phyloP scores from a whole-genome alignment of 2,888 invertebrate species.

The Epiblema foenella region DNA sequence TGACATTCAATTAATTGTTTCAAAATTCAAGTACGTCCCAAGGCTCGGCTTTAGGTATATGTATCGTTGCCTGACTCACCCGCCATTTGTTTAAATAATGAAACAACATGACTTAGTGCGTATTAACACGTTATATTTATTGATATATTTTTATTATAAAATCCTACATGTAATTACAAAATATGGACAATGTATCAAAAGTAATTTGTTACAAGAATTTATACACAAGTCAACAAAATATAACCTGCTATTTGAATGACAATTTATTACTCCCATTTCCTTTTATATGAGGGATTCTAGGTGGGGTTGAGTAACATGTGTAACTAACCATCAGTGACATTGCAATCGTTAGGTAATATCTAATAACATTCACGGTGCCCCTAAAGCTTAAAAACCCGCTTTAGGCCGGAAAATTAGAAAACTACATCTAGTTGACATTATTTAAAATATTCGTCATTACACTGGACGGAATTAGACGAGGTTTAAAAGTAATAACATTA shows the following conservation, averaged over 20 bases:
- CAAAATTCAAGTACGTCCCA: constrained; percentile 36
- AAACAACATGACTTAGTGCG: constrained; percentile 66
- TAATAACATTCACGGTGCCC: constrained; percentile 10
- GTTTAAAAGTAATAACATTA: constrained; percentile 72
- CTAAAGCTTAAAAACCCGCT: constrained; percentile 20
- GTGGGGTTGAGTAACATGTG: constrained; percentile 37
- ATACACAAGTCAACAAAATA: constrained; percentile 59
- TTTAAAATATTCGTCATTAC: constrained; percentile 60
- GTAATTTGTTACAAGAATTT: constrained; percentile 64
- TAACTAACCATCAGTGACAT: constrained; percentile 1
- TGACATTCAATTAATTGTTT: constrained; percentile 31
- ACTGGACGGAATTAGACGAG: constrained; percentile 66
- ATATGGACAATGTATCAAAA: constrained; percentile 57
- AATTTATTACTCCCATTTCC: constrained; percentile 23
- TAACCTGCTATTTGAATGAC: constrained; percentile 24
- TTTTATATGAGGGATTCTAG: constrained; percentile 20
- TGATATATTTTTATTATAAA: constrained; percentile 67
- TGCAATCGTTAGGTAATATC: constrained; percentile 8
- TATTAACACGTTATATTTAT: constrained; percentile 78
- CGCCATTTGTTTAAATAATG: constrained; percentile 46
- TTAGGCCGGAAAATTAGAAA: constrained; percentile 19
- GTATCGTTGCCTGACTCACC: constrained; percentile 21
- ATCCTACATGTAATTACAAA: constrained; percentile 53
- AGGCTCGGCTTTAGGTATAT: constrained; percentile 7
- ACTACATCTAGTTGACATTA: constrained; percentile 40